These are phyloP conservation scores for Neoniphon sammara DNA, from an alignment of 2,797 vertebrate species.

Conservation along the genomic window DNA sequence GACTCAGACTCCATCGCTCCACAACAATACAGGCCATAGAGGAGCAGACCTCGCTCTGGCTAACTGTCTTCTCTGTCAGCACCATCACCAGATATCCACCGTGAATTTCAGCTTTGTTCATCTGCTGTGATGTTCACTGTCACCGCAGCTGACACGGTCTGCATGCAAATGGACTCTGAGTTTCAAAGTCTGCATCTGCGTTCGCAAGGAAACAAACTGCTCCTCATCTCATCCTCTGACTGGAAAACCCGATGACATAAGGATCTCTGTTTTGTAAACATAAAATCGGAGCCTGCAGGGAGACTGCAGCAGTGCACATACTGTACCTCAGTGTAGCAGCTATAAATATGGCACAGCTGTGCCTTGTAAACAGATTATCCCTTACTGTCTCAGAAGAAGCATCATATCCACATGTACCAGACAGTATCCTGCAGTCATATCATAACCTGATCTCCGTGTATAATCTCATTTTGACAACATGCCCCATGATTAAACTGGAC, in stretches of 20 bases:
- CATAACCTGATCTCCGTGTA: conserved; percentile 24
- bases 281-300: background rate
- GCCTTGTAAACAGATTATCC: conserved; percentile 1
- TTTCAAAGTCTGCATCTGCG: conserved; percentile 18
- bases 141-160: conserved; percentile 35
- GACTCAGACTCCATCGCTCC: conserved; percentile 62
- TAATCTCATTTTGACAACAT: conserved; percentile 13
- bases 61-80: conserved; percentile 9
- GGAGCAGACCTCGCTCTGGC: conserved; percentile 20
- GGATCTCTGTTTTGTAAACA: conserved; percentile 24
- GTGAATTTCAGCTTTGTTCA: conserved; percentile 72
- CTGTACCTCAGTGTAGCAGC: conserved; percentile 5
- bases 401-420: conserved; percentile 4
- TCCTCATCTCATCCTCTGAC: background rate
- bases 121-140: conserved; percentile 22
- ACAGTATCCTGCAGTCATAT: conserved; percentile 9
- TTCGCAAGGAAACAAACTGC: conserved; percentile 31
- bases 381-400: conserved; percentile 4
- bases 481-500: conserved; percentile 10
- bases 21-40: conserved; percentile 66
- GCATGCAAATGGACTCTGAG: conserved; percentile 29
- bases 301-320: background rate
- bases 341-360: conserved; percentile 15
- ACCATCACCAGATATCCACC: conserved; percentile 48
- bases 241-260: background rate